Base-by-base conservation (phyloP, 2,888 invertebrate species). In the Terebella lapidaria region DNA sequence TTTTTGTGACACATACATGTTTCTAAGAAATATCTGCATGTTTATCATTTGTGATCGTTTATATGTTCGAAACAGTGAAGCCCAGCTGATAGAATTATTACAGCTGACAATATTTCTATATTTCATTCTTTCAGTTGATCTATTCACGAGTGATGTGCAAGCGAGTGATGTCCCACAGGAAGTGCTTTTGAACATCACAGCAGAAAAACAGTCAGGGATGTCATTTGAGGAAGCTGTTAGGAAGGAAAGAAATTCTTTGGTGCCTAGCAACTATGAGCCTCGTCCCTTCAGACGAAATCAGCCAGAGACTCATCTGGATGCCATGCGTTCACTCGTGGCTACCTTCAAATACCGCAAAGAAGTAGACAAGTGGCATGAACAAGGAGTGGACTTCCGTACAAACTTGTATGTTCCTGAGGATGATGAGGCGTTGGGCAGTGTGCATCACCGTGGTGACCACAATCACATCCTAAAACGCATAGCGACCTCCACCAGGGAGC, bases 391-490 rank as follows among this genome's bases (percentile, higher is more conserved):
- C 24, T 54, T 54, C 35, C 15, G 22, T 2, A 29, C 35, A 2
- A 25, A 30, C 35, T 24, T 54, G 2, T 54, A 30, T 22, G 30
- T 29, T 30, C 54, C 54, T 1, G 54, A 54, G 22, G 35, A 22
- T 4, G 54, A 29, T 35, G 24, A 15, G 1, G 35, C 35, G 3
- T 30, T 35, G 25, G 54, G 54, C 25, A 10, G 18, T 10, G 35
- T 35, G 29, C 35, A 54, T 35, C 29, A 54, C 18, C 2, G 54
- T 25, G 30, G 54, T 35, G 54, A 54, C 54, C 54, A 54, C 54
- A 54, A 54, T 22, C 54, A 54, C 24, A 29, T 54, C 4, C 35
- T 54, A 10, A 54, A 54, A 30, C 54, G 54, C 15, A 29, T 54
- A 2, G 54, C 54, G 1, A 35, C 54, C 2, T 54, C 54, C 3